Evolutionary conservation across 2,113 vertebrate genomes (phyloP), one percentile per base, ranked within the genome.

Genomic region (Dipodomys merriami): DNA sequence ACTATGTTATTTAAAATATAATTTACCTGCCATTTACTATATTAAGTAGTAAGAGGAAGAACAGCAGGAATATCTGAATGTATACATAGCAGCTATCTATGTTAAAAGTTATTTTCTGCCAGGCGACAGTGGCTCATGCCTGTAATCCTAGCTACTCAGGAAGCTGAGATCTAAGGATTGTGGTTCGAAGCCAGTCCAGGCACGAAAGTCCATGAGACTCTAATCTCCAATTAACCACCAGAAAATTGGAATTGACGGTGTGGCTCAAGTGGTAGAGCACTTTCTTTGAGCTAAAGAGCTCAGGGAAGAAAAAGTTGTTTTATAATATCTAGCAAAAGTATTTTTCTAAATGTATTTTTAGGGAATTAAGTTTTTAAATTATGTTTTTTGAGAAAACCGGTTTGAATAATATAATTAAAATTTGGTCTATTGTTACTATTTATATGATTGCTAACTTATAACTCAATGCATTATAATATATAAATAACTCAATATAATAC

Each of bases 391-490:
- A 22, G 39, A 84, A 86, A 89, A 27, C 81, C 67, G 1, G 73
- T 85, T 73, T 84, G 73, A 94, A 69, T 88, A 2, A 53, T 81
- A 78, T 44, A 82, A 81, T 90, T 23, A 88, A 78, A 77, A n/a
- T 33, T 73, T 11, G 12, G 86, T 84, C 25, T 68, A n/a, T 84
- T 78, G 25, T 25, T 71, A 15, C 69, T 86, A 67, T 84, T 74
- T 86, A 67, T 84, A 46, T 44, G 33, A n/a, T 94, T 89, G 30
- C 16, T 88, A 77, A 88, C 77, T 90, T 73, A 60, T 62, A 62
- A 39, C 62, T 79, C 9, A 18, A 16, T 57, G 46, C 7, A 23
- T 76, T 80, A 65, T 71, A 81, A 35, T 85, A 18, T 69, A 67
- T 25, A 76, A 89, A 19, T 84, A 90, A 84, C 78, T 87, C 12